Evolutionary conservation across 2,797 vertebrate genomes (phyloP), one percentile per base, ranked within the genome.

Genomic region (Poeciliopsis paucimaculata): DNA sequence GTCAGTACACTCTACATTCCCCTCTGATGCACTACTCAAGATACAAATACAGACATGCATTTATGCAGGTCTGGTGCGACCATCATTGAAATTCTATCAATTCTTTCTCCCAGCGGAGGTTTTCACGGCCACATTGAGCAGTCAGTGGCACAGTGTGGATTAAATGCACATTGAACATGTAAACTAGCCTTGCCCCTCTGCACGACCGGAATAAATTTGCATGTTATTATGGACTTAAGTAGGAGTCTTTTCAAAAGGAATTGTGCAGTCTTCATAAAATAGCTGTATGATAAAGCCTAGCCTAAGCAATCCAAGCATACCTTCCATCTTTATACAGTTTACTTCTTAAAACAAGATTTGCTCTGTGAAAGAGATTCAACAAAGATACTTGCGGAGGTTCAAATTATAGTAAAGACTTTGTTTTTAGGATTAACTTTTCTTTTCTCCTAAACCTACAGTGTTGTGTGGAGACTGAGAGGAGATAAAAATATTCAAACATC

Each of bases 51-150:
- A 83, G 78, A 73, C 72, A 77, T 78, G 76, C 60, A 72, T 89
- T 88, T 83, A 82, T 88, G 77, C 84, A 86, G 60, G 46, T 75
- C 75, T 72, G 62, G 80, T 70, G 34, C 64, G 79, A 80, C 81
- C 77, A 62, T 87, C 81, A 86, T 87, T 88, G 83, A 85, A 84
- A 91, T 92, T 89, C 86, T 87, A 70, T 86, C 81, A 84, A 46
- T 83, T 68, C 34, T 43, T 5, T 55, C 49, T 60, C 77, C 49
- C 76, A n/a, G 51, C 57, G 47, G 64, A 64, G 72, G 26, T 78
- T 55, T 83, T 79, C 47, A 76, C 53, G 71, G 60, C 43, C 66
- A 39, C 55, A 28, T 71, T 47, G 76, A 81, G 72, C 62, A 47
- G 72, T 74, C 34, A 8, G 73, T 47, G 28, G 43, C 45, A 73